Base-by-base conservation (phyloP, 1,140 invertebrate genomes). In the Zophobas morio region DNA sequence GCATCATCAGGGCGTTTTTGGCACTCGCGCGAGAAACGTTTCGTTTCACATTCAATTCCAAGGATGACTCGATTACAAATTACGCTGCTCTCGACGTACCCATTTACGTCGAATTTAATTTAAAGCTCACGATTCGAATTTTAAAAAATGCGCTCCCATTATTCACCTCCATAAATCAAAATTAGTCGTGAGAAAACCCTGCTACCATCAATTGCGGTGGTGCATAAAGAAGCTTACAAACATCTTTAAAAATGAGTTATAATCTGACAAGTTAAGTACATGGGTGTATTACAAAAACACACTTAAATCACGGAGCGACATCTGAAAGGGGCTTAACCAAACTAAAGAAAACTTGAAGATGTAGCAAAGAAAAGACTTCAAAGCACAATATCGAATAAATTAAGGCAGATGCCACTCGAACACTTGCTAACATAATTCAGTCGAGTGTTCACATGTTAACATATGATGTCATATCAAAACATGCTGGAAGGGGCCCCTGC, bases 191-290 rank as follows among this genome's bases (percentile, higher is more conserved):
- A 66, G 60, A 66, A 66, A 63, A 66, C n/a, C 1, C 60, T 42
- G 60, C 60, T 36, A 42, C 60, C 60, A 66, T 66, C 33, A 66
- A 66, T 42, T 66, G 39, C n/a, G 60, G n/a, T 40, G 37, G 60
- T 39, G 39, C 42, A 36, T 66, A 66, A 66, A 66, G 60, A 33
- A 66, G 60, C 37, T 42, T 40, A 37, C n/a, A 66, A 66, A 66
- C 39, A 42, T 66, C 37, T 66, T 66, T 42, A 66, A 66, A 42
- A 66, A 42, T 66, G 60, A 66, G 60, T 66, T 66, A 66, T 66
- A 66, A 66, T 66, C 60, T 66, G 60, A 66, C 60, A 66, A 66
- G 37, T 42, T 66, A 66, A 66, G 60, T 42, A 66, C 37, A 66
- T 66, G 60, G 60, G 60, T 66, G 60, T 66, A 42, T 66, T 66